phyloP scores from a whole-genome alignment of 2,888 invertebrate species.

The Drosophila basisetae region DNA sequence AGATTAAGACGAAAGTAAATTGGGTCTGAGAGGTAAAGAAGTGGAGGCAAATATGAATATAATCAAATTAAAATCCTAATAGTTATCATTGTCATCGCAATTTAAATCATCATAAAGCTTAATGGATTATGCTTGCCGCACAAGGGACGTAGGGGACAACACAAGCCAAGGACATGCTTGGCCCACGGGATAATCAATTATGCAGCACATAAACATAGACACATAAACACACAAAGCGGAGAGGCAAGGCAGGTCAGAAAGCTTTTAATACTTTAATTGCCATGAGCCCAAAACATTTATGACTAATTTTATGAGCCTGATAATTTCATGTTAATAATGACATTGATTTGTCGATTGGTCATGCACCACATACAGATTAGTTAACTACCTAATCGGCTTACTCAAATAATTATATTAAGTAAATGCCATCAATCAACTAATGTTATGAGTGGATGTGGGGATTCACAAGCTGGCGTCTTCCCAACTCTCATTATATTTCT shows the following conservation, averaged over 20 bases:
- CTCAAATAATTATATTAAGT: slow-evolving; percentile 36
- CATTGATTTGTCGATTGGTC: slow-evolving; percentile 51
- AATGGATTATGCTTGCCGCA: slow-evolving; percentile 42
- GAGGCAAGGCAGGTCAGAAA: neutral
- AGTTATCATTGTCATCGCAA: slow-evolving; percentile 33
- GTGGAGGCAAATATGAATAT: slow-evolving; percentile 27
- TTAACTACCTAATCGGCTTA: slow-evolving; percentile 61
- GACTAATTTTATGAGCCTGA: slow-evolving; percentile 34
- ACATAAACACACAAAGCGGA: slow-evolving; percentile 3
- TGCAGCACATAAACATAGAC: slow-evolving; percentile 42
- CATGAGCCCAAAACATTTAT: slow-evolving; percentile 23
- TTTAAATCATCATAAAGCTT: slow-evolving; percentile 55
- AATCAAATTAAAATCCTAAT: slow-evolving; percentile 39
- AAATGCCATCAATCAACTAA: slow-evolving; percentile 44
- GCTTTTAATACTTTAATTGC: slow-evolving; percentile 31
- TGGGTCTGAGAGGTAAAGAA: slow-evolving; percentile 3
- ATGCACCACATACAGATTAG: slow-evolving; percentile 26
- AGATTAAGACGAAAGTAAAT: slow-evolving; percentile 13
- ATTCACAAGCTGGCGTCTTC: slow-evolving; percentile 23
- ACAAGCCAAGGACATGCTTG: slow-evolving; percentile 34
- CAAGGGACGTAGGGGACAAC: neutral
- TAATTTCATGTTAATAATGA: slow-evolving; percentile 48
- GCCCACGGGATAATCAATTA: slow-evolving; percentile 75
- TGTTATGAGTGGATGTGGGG: neutral
- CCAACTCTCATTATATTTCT: neutral